Evolutionary conservation across 2,797 vertebrate genomes (phyloP).

Genomic region (Euphonia xanthogaster): DNA sequence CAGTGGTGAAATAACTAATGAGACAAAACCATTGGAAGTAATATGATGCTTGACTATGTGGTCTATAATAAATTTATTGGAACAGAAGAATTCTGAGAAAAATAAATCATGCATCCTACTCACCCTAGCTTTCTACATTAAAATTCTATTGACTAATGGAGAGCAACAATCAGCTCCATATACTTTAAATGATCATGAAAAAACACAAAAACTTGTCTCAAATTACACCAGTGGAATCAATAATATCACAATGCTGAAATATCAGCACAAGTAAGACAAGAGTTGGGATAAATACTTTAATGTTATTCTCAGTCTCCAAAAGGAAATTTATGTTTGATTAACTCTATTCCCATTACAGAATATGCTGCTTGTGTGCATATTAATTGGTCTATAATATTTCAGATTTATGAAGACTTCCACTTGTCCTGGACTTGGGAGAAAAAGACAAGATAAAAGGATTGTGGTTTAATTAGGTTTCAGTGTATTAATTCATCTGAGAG

Average conservation of each 20-base stretch:
- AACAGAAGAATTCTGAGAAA: background rate
- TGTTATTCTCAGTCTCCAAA: background rate
- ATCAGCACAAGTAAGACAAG: background rate
- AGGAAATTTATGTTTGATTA: background rate
- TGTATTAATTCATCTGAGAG: background rate
- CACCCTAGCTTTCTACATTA: background rate
- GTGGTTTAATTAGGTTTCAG: slow-evolving; percentile 22
- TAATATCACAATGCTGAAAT: background rate
- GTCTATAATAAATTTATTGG: background rate
- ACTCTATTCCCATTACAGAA: background rate
- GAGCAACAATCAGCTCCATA: background rate
- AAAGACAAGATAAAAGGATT: slow-evolving; percentile 20
- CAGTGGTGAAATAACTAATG: background rate
- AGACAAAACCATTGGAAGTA: background rate
- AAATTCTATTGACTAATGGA: background rate
- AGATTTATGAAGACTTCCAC: slow-evolving; percentile 5
- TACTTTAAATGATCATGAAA: background rate
- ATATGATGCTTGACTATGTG: background rate
- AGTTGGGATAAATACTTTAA: background rate
- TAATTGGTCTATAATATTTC: slow-evolving; percentile 12
- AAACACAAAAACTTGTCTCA: background rate
- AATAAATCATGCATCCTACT: background rate
- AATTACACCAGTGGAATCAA: background rate
- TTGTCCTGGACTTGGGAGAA: background rate
- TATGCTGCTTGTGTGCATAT: background rate